Evolutionary conservation across 2,888 invertebrate genomes (phyloP).

Genomic region (Julus scandinavius): DNA sequence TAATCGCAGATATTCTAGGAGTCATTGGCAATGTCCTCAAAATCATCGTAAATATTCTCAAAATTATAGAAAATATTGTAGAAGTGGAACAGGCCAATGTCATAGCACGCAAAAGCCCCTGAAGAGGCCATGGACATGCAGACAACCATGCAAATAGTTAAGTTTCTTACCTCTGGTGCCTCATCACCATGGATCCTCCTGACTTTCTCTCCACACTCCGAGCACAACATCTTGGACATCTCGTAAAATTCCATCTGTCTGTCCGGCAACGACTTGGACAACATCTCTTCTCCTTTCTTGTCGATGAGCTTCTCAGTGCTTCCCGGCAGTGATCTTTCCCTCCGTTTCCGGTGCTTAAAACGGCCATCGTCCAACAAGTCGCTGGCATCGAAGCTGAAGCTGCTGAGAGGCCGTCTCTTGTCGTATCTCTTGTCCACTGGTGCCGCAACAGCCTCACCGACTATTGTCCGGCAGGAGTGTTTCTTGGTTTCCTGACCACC

Average conservation of each 20-base stretch:
- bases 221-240: conserved; percentile 59
- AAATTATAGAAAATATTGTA: too few species aligned
- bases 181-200: conserved; percentile 54
- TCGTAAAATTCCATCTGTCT: conserved; percentile 56
- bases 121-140: too few species aligned
- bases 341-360: conserved; percentile 28
- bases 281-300: conserved; percentile 46
- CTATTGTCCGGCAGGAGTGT: background rate
- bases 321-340: conserved; percentile 52
- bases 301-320: conserved; percentile 40
- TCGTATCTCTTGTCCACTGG: conserved; percentile 22
- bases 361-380: conserved; percentile 47
- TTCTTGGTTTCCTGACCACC: conserved; percentile 9
- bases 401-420: conserved; percentile 15
- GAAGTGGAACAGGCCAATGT: too few species aligned
- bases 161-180: conserved; percentile 32
- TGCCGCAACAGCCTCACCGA: background rate
- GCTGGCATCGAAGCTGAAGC: conserved; percentile 52
- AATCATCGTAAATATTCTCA: too few species aligned
- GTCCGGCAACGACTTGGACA: conserved; percentile 55
- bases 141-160: background rate
- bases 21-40: too few species aligned
- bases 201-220: conserved; percentile 59
- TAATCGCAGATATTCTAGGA: too few species aligned
- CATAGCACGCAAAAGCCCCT: too few species aligned